Conservation (phyloP, 2,888 invertebrate genomes). For the Ichneumon xanthorius region DNA sequence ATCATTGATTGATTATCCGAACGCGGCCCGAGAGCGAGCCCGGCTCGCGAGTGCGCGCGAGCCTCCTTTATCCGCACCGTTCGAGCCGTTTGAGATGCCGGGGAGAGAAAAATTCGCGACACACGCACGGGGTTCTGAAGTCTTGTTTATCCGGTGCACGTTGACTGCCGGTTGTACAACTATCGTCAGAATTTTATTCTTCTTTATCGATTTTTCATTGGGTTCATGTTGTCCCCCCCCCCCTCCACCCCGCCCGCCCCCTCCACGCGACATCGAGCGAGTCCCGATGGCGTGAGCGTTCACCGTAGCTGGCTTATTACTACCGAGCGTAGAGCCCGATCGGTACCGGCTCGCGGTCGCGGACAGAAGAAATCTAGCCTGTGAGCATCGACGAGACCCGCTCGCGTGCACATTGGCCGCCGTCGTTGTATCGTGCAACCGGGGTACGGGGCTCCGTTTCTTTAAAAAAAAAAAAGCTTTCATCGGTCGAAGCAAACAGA, state of each 20-base stretch:
- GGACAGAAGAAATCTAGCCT: conserved; percentile 60
- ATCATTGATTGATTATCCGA: conserved; percentile 65
- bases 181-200: conserved; percentile 54
- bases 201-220: conserved; percentile 35
- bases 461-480: conserved; percentile 41
- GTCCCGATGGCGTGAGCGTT: conserved; percentile 23
- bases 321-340: conserved; percentile 61
- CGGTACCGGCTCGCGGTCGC: conserved; percentile 54
- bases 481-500: conserved; percentile 53
- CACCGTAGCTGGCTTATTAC: conserved; percentile 62
- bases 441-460: conserved; percentile 35
- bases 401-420: conserved; percentile 43
- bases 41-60: not conserved
- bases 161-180: conserved; percentile 25
- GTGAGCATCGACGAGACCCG: conserved; percentile 48
- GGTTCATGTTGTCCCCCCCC: not conserved
- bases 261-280: not conserved
- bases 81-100: conserved; percentile 47
- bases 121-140: conserved; percentile 31
- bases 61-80: conserved; percentile 26
- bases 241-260: too few species aligned
- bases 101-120: conserved; percentile 37
- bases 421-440: conserved; percentile 1
- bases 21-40: not conserved
- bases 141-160: conserved; percentile 51